phyloP scores from a whole-genome alignment of 2,113 vertebrate species.

The Micronycteris hirsuta region DNA sequence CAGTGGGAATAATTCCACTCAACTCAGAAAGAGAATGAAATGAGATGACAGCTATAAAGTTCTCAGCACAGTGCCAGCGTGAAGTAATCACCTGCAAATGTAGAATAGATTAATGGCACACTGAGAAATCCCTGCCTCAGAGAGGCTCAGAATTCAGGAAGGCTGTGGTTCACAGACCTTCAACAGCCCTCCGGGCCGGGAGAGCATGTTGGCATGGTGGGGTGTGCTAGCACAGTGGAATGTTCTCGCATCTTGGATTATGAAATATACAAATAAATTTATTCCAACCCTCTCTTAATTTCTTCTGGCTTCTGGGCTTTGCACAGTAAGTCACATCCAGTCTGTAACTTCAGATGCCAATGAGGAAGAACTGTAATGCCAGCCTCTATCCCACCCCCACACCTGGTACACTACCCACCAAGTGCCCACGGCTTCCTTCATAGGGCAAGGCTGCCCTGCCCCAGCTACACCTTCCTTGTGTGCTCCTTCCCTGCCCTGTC shows the following conservation, averaged over 20 bases:
- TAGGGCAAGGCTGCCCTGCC: background rate
- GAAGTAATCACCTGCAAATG: background rate
- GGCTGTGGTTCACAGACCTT: background rate
- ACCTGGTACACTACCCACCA: background rate
- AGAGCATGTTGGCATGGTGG: background rate
- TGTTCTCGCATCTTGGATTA: background rate
- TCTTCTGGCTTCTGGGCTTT: background rate
- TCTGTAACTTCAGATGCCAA: background rate
- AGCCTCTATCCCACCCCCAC: background rate
- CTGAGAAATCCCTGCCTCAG: background rate
- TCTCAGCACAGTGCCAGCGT: background rate
- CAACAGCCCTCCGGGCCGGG: background rate
- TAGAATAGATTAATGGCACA: background rate
- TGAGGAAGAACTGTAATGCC: background rate
- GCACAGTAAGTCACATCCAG: background rate
- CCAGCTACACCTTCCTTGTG: background rate
- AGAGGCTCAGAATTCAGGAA: background rate
- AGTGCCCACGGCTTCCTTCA: background rate
- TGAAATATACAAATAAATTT: background rate
- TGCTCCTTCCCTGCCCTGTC: background rate
- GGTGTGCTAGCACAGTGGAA: background rate
- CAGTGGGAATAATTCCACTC: background rate
- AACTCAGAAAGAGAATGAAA: background rate
- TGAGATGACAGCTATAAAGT: background rate
- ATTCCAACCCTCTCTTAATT: background rate